These are phyloP conservation scores for Tinea trinotella DNA, from an alignment of 2,888 invertebrate species.

Conservation along the genomic window DNA sequence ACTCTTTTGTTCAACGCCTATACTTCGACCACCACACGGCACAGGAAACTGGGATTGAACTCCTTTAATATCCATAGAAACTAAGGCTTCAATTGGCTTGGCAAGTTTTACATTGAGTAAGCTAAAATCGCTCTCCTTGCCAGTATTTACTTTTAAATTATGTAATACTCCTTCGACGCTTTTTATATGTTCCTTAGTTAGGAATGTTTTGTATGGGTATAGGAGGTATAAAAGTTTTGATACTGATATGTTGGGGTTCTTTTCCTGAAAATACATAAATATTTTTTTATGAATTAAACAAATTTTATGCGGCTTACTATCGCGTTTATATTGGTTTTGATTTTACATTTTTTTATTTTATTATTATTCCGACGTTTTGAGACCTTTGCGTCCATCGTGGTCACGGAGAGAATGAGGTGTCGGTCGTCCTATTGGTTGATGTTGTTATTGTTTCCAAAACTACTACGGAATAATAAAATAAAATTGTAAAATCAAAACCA, in stretches of 20 bases:
- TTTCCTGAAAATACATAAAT: constrained; percentile 80
- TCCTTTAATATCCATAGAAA: constrained; percentile 54
- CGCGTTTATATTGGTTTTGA: too few relatives aligned
- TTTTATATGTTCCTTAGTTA: constrained; percentile 82
- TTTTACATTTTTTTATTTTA: too few relatives aligned
- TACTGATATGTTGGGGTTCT: constrained; percentile 76
- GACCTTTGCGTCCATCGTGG: too few relatives aligned
- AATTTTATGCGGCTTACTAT: too few relatives aligned
- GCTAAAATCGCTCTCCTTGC: constrained; percentile 34
- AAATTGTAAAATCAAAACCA: too few relatives aligned
- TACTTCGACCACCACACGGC: constrained; percentile 43
- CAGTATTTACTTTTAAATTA: constrained; percentile 68
- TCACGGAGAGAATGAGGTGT: too few relatives aligned
- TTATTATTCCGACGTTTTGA: too few relatives aligned
- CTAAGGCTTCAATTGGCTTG: constrained; percentile 45
- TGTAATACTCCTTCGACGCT: constrained; percentile 80
- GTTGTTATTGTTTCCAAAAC: too few relatives aligned
- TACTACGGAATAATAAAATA: too few relatives aligned
- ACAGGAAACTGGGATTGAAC: constrained; percentile 51
- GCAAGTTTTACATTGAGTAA: constrained; percentile 35
- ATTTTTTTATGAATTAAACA: too few relatives aligned
- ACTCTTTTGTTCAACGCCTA: constrained; percentile 34
- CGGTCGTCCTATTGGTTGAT: too few relatives aligned
- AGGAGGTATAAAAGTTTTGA: constrained; percentile 81
- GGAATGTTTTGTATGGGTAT: constrained; percentile 87